Conservation (phyloP, 1,140 invertebrate species). For the Patella vulgata region DNA sequence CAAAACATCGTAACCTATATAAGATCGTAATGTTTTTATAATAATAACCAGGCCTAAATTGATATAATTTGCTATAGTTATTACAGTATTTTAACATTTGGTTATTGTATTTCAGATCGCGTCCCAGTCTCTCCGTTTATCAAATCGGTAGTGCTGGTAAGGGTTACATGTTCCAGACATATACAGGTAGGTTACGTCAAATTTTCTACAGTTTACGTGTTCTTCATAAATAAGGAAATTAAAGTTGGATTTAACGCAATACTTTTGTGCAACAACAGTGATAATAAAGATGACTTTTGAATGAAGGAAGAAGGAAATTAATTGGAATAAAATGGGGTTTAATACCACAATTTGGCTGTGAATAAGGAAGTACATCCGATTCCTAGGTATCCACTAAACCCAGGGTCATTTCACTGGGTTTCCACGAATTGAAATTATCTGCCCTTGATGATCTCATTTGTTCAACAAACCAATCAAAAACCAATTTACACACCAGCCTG, state of each 20-base stretch:
- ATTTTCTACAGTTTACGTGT: not conserved
- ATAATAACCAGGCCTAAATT: too few relatives aligned
- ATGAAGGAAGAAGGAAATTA: not conserved
- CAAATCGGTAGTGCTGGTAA: conserved; percentile 33
- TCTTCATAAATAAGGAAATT: too few relatives aligned
- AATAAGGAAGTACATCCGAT: not conserved
- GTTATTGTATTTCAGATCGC: conserved; percentile 33
- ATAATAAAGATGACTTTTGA: not conserved
- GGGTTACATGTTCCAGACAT: conserved; percentile 41
- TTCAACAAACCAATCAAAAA: too few relatives aligned
- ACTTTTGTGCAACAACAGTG: not conserved
- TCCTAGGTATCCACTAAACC: not conserved
- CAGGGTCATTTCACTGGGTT: too few relatives aligned
- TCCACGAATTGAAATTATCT: too few relatives aligned
- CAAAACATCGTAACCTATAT: too few relatives aligned
- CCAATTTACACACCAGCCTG: too few relatives aligned
- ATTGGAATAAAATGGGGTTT: not conserved
- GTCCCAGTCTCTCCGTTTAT: conserved; percentile 11
- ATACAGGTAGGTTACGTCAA: conserved; percentile 28
- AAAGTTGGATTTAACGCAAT: not conserved
- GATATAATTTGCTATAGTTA: too few relatives aligned
- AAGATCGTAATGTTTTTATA: too few relatives aligned
- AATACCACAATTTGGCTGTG: not conserved
- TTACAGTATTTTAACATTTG: too few relatives aligned
- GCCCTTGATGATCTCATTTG: too few relatives aligned